phyloP scores from a whole-genome alignment of 2,797 vertebrate genomes.

The Leuciscus waleckii region DNA sequence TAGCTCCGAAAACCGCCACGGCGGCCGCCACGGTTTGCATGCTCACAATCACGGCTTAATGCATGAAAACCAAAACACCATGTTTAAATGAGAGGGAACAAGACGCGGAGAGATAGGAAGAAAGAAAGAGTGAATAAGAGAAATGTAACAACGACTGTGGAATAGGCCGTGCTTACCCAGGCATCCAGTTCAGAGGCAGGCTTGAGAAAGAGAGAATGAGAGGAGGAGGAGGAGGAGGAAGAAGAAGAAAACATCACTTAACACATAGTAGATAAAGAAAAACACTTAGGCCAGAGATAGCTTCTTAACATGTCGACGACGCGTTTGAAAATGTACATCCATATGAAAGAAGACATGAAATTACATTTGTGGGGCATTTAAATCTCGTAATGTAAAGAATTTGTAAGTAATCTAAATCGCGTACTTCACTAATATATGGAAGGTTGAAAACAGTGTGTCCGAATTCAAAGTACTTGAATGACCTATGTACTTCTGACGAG shows the following conservation, averaged over 20 bases:
- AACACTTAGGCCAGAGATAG: not conserved
- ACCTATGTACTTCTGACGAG: not conserved
- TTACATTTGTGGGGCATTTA: not conserved
- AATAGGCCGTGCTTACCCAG: slow-evolving; percentile 68
- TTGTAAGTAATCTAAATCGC: not conserved
- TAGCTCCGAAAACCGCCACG: slow-evolving; percentile 67
- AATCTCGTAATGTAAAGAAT: not conserved
- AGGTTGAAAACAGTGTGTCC: not conserved
- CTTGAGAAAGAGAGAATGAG: slow-evolving; percentile 54
- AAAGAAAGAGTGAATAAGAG: slow-evolving; percentile 29
- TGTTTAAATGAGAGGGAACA: slow-evolving; percentile 43
- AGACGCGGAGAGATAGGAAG: slow-evolving; percentile 16
- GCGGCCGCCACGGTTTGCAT: slow-evolving; percentile 37
- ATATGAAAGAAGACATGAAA: not conserved
- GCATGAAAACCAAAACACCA: slow-evolving; percentile 46
- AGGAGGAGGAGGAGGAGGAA: slow-evolving; percentile 18
- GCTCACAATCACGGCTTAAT: slow-evolving; percentile 54
- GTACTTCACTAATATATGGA: not conserved
- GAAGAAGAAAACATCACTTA: slow-evolving; percentile 30
- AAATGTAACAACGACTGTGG: slow-evolving; percentile 37
- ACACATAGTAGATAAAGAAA: not conserved
- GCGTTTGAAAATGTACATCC: not conserved
- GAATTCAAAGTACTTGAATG: not conserved
- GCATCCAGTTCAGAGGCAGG: slow-evolving; percentile 69
- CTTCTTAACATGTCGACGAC: not conserved